phyloP scores from a whole-genome alignment of 2,888 invertebrate genomes.

The Tanytarsus gracilentus region DNA sequence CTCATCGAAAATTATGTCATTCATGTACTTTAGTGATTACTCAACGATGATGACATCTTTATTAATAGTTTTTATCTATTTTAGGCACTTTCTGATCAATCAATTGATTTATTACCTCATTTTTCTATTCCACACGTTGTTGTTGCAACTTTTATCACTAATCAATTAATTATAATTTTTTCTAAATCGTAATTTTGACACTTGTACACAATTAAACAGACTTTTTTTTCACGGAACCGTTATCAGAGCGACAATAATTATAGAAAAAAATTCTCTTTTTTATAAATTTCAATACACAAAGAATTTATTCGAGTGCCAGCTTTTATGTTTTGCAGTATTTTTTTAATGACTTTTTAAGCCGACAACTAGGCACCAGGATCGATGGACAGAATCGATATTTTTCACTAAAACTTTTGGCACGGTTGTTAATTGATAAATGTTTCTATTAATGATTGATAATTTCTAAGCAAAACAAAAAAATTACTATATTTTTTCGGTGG shows the following conservation, averaged over 20 bases:
- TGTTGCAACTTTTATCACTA: too few species aligned
- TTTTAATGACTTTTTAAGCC: not conserved
- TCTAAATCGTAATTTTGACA: too few species aligned
- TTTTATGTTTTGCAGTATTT: conserved; percentile 1
- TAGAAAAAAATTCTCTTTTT: not conserved
- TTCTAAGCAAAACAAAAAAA: conserved; percentile 17
- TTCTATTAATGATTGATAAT: conserved; percentile 13
- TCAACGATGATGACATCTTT: too few species aligned
- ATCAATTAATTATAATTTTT: too few species aligned
- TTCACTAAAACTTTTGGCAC: not conserved
- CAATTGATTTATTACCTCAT: too few species aligned
- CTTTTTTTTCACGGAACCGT: conserved; percentile 20
- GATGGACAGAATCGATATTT: not conserved
- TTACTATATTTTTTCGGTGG: not conserved
- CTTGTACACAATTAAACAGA: too few species aligned
- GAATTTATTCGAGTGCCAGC: conserved; percentile 22
- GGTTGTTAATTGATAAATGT: not conserved
- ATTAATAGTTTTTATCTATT: too few species aligned
- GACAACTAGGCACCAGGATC: conserved; percentile 13
- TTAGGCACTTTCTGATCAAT: too few species aligned
- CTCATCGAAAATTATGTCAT: too few species aligned
- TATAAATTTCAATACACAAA: conserved; percentile 13
- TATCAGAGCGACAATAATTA: conserved; percentile 21
- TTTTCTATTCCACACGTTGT: too few species aligned
- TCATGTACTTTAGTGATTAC: too few species aligned